Base-by-base conservation (phyloP, 2,797 vertebrate species). In the Valencia hispanica region DNA sequence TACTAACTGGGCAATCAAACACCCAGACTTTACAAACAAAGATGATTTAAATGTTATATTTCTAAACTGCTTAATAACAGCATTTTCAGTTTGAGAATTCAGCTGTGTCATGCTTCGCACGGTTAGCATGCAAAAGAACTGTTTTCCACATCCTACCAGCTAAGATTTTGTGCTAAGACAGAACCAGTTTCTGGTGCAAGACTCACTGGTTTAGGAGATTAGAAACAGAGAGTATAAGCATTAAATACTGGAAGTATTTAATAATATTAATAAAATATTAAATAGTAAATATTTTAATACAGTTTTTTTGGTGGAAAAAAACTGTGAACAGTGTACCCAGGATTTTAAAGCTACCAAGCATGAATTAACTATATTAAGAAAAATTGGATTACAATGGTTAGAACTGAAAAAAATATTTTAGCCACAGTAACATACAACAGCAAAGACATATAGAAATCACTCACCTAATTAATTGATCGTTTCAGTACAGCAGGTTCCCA, bases 381-480 rank as follows among this genome's bases (percentile, higher is more conserved):
- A 48, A 15, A 48, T 18, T 48, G 47, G 47, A 48, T 48, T 48
- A 48, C 7, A 43, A 1, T 43, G 47, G 47, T 48, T 15, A 48
- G 59, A 63, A 63, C 59, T 34, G 8, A 63, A 41, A 32, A 22
- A 70, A 32, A 51, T 10, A 5, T 14, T 47, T 32, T 20, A 32
- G 1, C 27, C 27, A 63, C n/a, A 36, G 32, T 20, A 17, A 9
- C 3, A 47, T 41, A 68, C 32, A 57, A 27, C 4, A 61, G 51
- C 17, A 73, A 25, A 5, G 63, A 11, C 34, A 65, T 73, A 10
- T 20, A 22, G 36, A 5, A 36, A 8, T 70, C 70, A 86, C 86
- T 92, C 77, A 91, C 89, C 88, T 88, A 73, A 68, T 72, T 48
- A 77, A 77, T 3, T 34, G 74, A 43, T 78, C 3, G 1, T n/a